Base-by-base conservation (phyloP, 1,140 invertebrate genomes). In the Calliphora vicina region DNA sequence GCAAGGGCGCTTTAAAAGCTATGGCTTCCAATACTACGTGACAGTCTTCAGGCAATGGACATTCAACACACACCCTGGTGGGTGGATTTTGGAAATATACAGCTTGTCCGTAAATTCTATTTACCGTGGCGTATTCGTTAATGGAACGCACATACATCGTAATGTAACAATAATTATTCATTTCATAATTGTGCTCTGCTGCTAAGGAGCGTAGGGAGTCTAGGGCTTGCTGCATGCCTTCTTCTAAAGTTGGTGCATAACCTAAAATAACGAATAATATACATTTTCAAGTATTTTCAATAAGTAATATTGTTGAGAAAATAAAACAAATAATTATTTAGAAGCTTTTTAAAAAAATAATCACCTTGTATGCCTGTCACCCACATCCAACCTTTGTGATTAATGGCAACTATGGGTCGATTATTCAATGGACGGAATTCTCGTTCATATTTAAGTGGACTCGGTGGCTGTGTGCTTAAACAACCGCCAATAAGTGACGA, bases 11-110 rank as follows among this genome's bases (percentile, higher is more conserved):
- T 82, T 91, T 92, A 90, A 93, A 94, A n/a, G 94, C 94, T 84
- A 94, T 92, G 81, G 94, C 96, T 88, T 97, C 96, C 84, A 98
- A 90, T 42, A 96, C 92, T 83, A 98, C 92, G 82, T 95, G 94
- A 83, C 94, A 93, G 84, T 94, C 93, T 43, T 91, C 89, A 8
- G 94, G 93, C 74, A 98, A 91, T 17, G 95, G 94, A 83, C 94
- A 95, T 90, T 97, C 94, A 4, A 98, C 95, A 90, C 97, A 98
- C 25, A 97, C 95, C 82, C 97, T 93, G 1, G 95, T 95, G 0
- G 97, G 97, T 20, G 97, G 97, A 92, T 97, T 97, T 67, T 94
- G 90, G 87, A 95, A 95, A 84, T 92, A 93, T 85, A 98, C 95
- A 81, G 93, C 93, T 82, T 93, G 93, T 50, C 93, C 92, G 88